phyloP scores from a whole-genome alignment of 2,888 invertebrate genomes.

The Rotaria magnacalcarata region DNA sequence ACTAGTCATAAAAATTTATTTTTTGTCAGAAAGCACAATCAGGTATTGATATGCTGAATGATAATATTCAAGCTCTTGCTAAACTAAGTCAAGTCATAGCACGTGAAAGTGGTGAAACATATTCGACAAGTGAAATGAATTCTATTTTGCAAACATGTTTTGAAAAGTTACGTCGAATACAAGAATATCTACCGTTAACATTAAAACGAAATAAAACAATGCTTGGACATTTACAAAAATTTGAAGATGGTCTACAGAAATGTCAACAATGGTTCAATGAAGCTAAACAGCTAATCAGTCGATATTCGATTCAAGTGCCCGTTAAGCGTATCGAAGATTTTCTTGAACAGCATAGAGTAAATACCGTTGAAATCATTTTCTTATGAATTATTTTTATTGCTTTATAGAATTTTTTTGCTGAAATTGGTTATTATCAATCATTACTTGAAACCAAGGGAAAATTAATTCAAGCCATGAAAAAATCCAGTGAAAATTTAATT shows the following conservation, averaged over 20 bases:
- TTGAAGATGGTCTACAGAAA: constrained; percentile 35
- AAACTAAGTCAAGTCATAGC: background rate
- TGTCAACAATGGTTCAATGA: constrained; percentile 42
- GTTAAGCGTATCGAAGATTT: constrained; percentile 39
- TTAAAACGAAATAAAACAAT: constrained; percentile 16
- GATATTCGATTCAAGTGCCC: constrained; percentile 39
- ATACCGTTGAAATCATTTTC: background rate
- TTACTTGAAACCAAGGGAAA: background rate
- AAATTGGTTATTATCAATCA: background rate
- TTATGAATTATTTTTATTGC: background rate
- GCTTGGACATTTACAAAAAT: constrained; percentile 8
- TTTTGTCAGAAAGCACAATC: background rate
- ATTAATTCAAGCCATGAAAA: background rate
- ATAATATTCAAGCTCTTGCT: background rate
- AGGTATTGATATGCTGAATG: background rate
- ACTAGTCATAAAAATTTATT: background rate
- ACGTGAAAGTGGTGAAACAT: background rate
- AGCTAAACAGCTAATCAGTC: constrained; percentile 37
- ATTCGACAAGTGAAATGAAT: background rate
- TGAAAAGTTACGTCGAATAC: constrained; percentile 36
- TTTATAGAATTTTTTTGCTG: constrained; percentile 40
- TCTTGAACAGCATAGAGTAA: constrained; percentile 44
- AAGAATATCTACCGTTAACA: background rate
- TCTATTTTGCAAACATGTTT: background rate
- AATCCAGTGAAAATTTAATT: background rate